Base-by-base conservation (phyloP, 2,113 vertebrate species). In the Boulengeromyrus knoepffleri region DNA sequence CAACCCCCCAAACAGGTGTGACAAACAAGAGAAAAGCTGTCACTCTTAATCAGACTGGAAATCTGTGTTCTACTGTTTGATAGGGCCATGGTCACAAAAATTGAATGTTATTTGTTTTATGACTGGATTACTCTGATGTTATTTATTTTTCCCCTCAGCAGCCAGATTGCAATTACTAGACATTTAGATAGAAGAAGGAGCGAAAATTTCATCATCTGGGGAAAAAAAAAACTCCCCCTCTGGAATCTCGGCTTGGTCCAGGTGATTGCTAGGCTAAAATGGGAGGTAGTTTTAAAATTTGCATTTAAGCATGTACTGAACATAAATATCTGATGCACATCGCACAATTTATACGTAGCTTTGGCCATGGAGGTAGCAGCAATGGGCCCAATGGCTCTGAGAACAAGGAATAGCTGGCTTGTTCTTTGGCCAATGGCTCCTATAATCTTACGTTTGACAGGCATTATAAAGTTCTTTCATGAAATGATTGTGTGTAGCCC, bases 381-480 rank as follows among this genome's bases (percentile, higher is more conserved):
- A 24, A n/a, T 49, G 46, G n/a, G 12, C 13, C n/a, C 47, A 4
- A 12, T 27, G 19, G 47, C 19, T 86, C 84, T 49, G 84, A n/a
- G 45, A 42, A 85, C 46, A n/a, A 85, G 24, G 62, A 94, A 92
- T 91, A 88, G 90, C 88, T 27, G 94, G 94, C 94, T 94, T 92
- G 92, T 93, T 93, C 93, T 93, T 93, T 53, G 92, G 93, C 93
- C 92, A 93, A 90, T 91, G 93, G 93, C 94, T 92, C 85, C 91
- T 94, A 94, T 93, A 95, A 95, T 94, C 93, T 94, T 96, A 95
- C 94, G 95, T 94, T 93, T 95, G 96, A 95, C 96, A 96, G 95
- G 94, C 95, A 95, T 94, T 95, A 94, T 95, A 95, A 96, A 96
- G 93, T 92, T 94, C 95, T 95, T 96, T 95, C 95, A 95, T 95